These are phyloP conservation scores for Brachionus rubens DNA, from an alignment of 1,140 invertebrate species.

Conservation along the genomic window DNA sequence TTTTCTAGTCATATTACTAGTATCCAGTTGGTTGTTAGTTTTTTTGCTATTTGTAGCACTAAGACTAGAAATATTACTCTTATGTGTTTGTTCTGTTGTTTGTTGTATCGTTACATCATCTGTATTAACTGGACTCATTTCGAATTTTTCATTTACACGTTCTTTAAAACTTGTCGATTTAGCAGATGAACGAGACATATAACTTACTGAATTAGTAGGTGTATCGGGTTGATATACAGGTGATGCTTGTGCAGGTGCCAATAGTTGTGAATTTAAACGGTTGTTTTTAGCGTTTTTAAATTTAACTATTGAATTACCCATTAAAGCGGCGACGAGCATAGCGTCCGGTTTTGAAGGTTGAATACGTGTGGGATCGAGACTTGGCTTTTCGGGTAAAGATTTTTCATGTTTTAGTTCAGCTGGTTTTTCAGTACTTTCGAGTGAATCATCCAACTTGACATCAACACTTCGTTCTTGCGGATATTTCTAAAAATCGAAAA, in stretches of 20 bases:
- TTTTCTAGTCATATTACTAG: slow-evolving; percentile 2
- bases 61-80: slow-evolving; percentile 1
- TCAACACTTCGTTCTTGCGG: not conserved
- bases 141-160: not conserved
- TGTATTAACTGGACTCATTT: not conserved
- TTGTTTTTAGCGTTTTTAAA: not conserved
- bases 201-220: not conserved
- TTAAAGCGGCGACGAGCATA: slow-evolving; percentile 28
- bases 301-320: slow-evolving; percentile 36
- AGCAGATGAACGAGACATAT: not conserved
- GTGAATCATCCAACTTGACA: too few relatives aligned
- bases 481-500: not conserved
- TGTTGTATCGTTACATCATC: not conserved
- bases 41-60: not conserved
- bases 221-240: not conserved
- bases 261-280: not conserved
- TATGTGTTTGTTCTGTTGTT: not conserved
- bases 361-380: too few relatives aligned
- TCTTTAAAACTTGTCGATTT: slow-evolving; percentile 18
- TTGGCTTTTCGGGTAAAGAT: too few relatives aligned
- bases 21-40: slow-evolving; percentile 22
- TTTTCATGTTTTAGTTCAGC: too few relatives aligned
- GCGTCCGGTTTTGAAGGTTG: slow-evolving; percentile 14
- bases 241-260: not conserved
- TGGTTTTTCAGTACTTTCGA: too few relatives aligned